These are phyloP conservation scores for Amblyjoppa proteus DNA, from an alignment of 2,888 invertebrate species.

Conservation along the genomic window DNA sequence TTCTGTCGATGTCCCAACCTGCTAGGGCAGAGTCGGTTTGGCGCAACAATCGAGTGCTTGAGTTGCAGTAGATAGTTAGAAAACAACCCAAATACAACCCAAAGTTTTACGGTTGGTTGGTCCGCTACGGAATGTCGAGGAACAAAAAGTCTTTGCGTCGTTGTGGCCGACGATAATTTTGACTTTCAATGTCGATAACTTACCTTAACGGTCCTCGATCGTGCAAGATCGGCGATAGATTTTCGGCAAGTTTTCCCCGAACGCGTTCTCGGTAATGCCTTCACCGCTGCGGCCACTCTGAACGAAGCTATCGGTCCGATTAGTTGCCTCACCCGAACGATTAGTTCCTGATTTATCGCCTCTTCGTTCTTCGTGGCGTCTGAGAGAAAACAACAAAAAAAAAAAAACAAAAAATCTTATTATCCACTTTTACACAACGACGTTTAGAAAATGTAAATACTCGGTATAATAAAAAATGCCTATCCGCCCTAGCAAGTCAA, in stretches of 20 bases:
- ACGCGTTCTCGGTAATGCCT: constrained; percentile 94
- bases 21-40: too few relatives aligned
- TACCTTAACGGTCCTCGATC: constrained; percentile 92
- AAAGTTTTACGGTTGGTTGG: too few relatives aligned
- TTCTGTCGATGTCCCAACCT: too few relatives aligned
- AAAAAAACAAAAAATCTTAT: too few relatives aligned
- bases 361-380: constrained; percentile 86
- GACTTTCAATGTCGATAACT: constrained; percentile 69
- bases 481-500: too few relatives aligned
- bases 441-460: not conserved
- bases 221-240: constrained; percentile 94
- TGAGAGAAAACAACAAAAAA: constrained; percentile 70
- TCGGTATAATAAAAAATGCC: not conserved
- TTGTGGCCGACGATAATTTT: not conserved
- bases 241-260: constrained; percentile 94
- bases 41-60: too few relatives aligned
- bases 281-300: constrained; percentile 91
- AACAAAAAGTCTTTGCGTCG: too few relatives aligned
- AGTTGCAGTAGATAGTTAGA: too few relatives aligned
- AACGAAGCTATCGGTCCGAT: constrained; percentile 97
- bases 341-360: constrained; percentile 87
- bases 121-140: too few relatives aligned
- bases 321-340: constrained; percentile 87
- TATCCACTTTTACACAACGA: too few relatives aligned
- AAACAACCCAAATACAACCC: too few relatives aligned